These are phyloP conservation scores for Zaprionus lineosus DNA, from an alignment of 2,888 invertebrate species.

Conservation along the genomic window DNA sequence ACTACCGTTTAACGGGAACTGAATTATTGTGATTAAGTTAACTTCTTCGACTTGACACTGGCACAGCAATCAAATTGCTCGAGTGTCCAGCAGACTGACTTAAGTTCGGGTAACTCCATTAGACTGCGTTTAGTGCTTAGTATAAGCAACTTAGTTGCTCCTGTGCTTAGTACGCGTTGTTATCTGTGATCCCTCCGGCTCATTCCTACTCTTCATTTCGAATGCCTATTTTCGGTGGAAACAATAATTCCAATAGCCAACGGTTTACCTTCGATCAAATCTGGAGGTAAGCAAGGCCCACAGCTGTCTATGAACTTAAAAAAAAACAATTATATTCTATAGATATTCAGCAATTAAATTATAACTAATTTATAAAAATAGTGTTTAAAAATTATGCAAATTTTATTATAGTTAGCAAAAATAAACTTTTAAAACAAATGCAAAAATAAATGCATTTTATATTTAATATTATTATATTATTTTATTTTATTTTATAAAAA, in stretches of 20 bases:
- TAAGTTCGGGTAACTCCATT: conserved; percentile 28
- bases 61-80: conserved; percentile 44
- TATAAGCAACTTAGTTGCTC: conserved; percentile 26
- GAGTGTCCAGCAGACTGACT: conserved; percentile 25
- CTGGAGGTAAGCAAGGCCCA: too few species aligned
- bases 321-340: too few species aligned
- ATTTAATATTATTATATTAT: not conserved
- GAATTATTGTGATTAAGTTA: conserved; percentile 69
- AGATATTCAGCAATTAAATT: too few species aligned
- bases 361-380: too few species aligned
- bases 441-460: too few species aligned
- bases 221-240: conserved; percentile 14
- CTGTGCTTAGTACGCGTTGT: not conserved
- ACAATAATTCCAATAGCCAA: too few species aligned
- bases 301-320: too few species aligned
- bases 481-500: not conserved
- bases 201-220: conserved; percentile 4
- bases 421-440: too few species aligned
- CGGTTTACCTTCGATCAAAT: too few species aligned
- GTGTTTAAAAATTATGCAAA: too few species aligned
- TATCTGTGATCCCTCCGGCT: conserved; percentile 50
- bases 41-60: conserved; percentile 40
- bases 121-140: conserved; percentile 14
- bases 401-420: too few species aligned
- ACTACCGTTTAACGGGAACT: conserved; percentile 34